Base-by-base conservation (phyloP, 2,888 invertebrate species). In the Steromphala cineraria region DNA sequence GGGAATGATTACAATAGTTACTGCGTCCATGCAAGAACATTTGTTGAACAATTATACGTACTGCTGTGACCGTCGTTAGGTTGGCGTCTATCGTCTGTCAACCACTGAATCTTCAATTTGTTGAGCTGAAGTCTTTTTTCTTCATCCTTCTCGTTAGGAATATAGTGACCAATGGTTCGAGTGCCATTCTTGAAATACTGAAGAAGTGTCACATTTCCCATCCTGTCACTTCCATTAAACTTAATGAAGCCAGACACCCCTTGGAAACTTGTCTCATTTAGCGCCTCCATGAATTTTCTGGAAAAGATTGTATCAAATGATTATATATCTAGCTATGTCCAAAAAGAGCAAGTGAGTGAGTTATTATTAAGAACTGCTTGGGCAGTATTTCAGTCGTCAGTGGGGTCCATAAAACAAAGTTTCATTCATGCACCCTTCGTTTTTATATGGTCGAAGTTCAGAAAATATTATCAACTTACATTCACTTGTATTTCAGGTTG, bases 171-270 rank as follows among this genome's bases (percentile, higher is more conserved):
- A 24, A 94, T 88, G 46, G 90, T 82, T 28, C 84, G 81, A 4
- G 90, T 89, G 67, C 87, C 88, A 80, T 92, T 92, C 62, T 90
- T 89, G 80, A 91, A 89, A 85, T 91, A 92, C 87, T 94, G 94
- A 80, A 90, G 88, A 53, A 94, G 91, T 81, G 92, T 88, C 55
- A 94, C 91, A 74, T 92, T 92, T 24, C 93, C 92, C 15, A 91
- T 87, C 53, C 96, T 94, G 3, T 96, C 96, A 0, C 96, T 95
- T 0, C 96, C 96, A 36, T 87, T 82, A 90, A 97, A 97, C 85
- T 95, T 95, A 5, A 97, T 96, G 81, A 95, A 94, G 0, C 97
- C 97, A 0, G 96, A 96, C 0, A 96, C 96, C 2, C 97, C 97
- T 75, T 95, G 91, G 90, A 96, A 97, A 89, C 96, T 95, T 0